Evolutionary conservation across 1,140 invertebrate genomes (phyloP), one percentile per base, ranked within the genome.

Genomic region (Pteromalus puparum): DNA sequence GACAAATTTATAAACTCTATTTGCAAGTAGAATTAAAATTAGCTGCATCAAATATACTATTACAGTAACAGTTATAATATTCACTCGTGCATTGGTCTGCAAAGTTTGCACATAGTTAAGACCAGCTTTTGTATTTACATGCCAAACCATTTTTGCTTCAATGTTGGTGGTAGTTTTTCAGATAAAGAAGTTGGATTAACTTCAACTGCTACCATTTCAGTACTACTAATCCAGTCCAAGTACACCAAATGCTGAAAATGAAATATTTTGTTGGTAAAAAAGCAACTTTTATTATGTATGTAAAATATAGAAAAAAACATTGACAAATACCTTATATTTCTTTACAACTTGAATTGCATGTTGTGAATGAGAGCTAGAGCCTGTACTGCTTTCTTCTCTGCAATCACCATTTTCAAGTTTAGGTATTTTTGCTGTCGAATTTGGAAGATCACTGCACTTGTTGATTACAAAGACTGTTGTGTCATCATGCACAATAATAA

Each of bases 131-230:
- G 1, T 83, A 86, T 90, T 90, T 91, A 93, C 87, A 91, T 88
- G 70, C 95, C 95, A 87, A 95, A 96, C 74, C 92, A 93, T 87
- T 95, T 95, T 89, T 95, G 93, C 86, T 93, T 93, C 24, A 95
- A 93, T 4, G 94, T 93, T 18, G 94, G 93, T 38, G 96, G 96
- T 85, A 96, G 90, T 86, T 94, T 93, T 85, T 95, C 94, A 7
- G 93, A 88, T 7, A 97, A 89, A 26, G 93, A 92, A 24, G 94
- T 90, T 12, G 95, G 95, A 89, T 95, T 95, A 9, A 96, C 94
- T 91, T 96, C 95, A 30, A 97, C 94, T 21, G 94, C 94, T 3
- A 97, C 94, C 85, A 97, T 87, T 93, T 96, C 95, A 83, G 94
- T 91, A 53, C 93, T 87, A 68, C 91, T 93, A 26, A 96, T 85